A percentile compares a stretch with the other conserved stretches of the same genome.
phyloP scores from a whole-genome alignment of 2,113 vertebrate genomes.

The Elephas maximus region DNA sequence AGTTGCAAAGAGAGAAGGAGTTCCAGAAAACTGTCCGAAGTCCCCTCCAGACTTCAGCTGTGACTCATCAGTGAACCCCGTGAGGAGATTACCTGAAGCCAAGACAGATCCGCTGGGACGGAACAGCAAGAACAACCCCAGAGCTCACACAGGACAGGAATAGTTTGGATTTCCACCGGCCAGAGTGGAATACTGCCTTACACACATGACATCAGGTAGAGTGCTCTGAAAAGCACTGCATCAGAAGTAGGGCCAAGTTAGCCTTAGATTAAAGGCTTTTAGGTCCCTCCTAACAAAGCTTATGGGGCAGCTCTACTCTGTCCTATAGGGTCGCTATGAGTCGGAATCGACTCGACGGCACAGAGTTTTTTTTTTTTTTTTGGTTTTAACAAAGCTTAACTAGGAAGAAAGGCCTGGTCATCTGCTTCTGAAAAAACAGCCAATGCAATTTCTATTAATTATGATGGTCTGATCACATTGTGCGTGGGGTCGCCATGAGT shows the following conservation, averaged over 20 bases:
- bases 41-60: neutral
- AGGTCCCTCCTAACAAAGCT: neutral
- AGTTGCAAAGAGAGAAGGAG: neutral
- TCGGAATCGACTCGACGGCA: too few species aligned
- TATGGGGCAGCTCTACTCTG: too few species aligned
- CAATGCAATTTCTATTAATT: neutral
- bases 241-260: neutral
- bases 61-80: neutral
- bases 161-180: neutral
- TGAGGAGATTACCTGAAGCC: too few species aligned
- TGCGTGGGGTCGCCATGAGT: neutral
- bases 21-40: neutral
- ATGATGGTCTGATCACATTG: neutral
- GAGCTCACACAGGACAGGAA: neutral
- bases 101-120: too few species aligned
- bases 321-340: too few species aligned
- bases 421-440: neutral
- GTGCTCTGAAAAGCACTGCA: neutral
- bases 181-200: neutral
- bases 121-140: neutral
- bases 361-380: too few species aligned
- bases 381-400: neutral
- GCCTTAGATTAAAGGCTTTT: neutral
- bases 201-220: fast-evolving
- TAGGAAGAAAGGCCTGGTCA: neutral